These are phyloP conservation scores for Labeo catla DNA, from an alignment of 2,113 vertebrate genomes.

Conservation along the genomic window DNA sequence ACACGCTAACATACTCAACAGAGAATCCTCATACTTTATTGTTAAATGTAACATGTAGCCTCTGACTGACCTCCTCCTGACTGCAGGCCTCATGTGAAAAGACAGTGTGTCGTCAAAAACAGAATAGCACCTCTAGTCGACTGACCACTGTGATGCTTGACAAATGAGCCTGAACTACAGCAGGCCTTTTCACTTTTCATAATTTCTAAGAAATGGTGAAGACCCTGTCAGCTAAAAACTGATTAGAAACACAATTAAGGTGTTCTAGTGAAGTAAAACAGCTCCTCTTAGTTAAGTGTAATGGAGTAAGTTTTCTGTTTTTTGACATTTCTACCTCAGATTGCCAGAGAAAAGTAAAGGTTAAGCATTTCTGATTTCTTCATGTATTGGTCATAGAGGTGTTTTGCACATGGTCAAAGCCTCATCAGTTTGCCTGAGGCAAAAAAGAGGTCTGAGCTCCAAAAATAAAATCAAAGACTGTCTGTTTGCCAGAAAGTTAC, in stretches of 20 bases:
- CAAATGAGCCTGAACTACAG: neutral
- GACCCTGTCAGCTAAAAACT: neutral
- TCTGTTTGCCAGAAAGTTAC: neutral
- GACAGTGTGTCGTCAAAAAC: neutral
- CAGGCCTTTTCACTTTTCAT: neutral
- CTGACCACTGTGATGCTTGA: neutral
- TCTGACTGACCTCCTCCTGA: constrained; percentile 23
- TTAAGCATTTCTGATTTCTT: neutral
- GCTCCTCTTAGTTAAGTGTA: neutral
- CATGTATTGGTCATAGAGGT: neutral
- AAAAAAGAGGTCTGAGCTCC: neutral
- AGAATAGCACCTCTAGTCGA: neutral
- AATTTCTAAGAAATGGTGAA: neutral
- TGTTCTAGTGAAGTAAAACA: neutral
- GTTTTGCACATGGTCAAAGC: neutral
- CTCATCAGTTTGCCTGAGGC: neutral
- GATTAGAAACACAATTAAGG: neutral
- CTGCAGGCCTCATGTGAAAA: neutral
- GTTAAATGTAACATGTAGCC: constrained; percentile 51
- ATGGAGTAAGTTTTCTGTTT: neutral
- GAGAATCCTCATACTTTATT: constrained; percentile 15
- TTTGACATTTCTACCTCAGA: neutral
- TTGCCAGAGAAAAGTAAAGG: neutral
- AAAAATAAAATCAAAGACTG: neutral
- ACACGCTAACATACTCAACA: neutral